Percentiles rank a stretch among this genome's conserved stretches.
These are phyloP conservation scores for Aproaerema taeniolella DNA, from an alignment of 2,888 invertebrate genomes.

Conservation along the genomic window DNA sequence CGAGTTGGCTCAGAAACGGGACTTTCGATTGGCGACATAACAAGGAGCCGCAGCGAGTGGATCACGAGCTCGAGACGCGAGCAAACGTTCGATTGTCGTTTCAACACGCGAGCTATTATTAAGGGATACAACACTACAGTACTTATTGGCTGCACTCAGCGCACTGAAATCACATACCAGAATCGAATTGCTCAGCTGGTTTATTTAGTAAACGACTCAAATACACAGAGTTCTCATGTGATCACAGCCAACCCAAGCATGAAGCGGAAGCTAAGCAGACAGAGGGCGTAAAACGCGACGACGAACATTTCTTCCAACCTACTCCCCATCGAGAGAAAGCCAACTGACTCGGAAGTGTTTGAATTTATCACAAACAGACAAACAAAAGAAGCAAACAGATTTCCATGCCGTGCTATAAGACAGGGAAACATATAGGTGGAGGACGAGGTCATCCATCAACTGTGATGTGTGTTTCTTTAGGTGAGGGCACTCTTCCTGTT, in stretches of 20 bases:
- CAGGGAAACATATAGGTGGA: constrained; percentile 6
- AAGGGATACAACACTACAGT: neutral
- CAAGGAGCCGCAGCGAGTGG: neutral
- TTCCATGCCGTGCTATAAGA: constrained; percentile 3
- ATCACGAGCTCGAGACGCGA: neutral
- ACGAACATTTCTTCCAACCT: constrained; percentile 3
- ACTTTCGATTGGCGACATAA: neutral
- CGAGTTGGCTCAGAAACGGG: too few species aligned
- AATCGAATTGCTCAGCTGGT: too few species aligned
- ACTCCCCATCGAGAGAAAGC: neutral
- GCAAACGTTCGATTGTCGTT: neutral
- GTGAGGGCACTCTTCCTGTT: constrained; percentile 28
- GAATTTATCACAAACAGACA: constrained; percentile 14
- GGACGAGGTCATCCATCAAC: constrained; percentile 26
- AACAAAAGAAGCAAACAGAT: constrained; percentile 14
- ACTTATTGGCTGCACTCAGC: constrained; percentile 4
- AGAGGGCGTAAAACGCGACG: constrained; percentile 4
- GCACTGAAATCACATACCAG: too few species aligned
- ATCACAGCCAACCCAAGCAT: constrained; percentile 5
- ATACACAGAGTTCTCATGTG: too few species aligned
- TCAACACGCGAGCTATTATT: neutral
- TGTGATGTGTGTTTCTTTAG: constrained; percentile 26
- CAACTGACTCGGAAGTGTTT: constrained; percentile 11
- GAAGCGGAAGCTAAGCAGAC: constrained; percentile 7
- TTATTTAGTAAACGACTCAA: too few species aligned